phyloP scores from a whole-genome alignment of 2,888 invertebrate genomes.

The Volucella bombylans region DNA sequence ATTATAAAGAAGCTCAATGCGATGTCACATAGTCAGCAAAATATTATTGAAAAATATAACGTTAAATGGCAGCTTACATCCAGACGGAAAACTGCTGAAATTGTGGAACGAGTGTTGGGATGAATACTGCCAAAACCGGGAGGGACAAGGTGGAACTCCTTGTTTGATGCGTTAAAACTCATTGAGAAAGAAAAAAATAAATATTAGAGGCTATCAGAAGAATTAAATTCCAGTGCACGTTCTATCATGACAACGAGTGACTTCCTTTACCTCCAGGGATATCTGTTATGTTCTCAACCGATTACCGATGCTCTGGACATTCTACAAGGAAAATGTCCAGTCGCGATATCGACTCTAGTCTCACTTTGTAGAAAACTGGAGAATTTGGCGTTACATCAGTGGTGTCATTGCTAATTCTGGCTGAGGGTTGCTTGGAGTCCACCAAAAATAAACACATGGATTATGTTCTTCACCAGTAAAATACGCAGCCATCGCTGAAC shows the following conservation, averaged over 20 bases:
- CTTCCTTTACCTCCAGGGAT: constrained; percentile 5
- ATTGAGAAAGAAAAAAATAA: not conserved
- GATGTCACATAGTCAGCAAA: not conserved
- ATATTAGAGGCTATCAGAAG: not conserved
- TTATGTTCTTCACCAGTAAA: not conserved
- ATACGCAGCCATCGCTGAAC: not conserved
- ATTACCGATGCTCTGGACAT: not conserved
- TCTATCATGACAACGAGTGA: constrained; percentile 1
- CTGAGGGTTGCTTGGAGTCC: not conserved
- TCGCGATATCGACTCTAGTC: too few species aligned
- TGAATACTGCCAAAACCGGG: not conserved
- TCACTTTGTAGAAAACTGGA: constrained; percentile 1
- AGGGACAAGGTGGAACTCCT: not conserved
- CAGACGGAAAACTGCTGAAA: not conserved
- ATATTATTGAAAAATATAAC: not conserved
- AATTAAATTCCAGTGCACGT: not conserved
- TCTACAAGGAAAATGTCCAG: not conserved
- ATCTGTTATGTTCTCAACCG: constrained; percentile 6
- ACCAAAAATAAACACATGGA: not conserved
- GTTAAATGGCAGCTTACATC: not conserved
- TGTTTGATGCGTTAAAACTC: not conserved
- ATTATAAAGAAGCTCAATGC: not conserved
- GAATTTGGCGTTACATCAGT: not conserved
- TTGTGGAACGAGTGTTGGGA: not conserved
- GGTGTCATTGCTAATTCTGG: not conserved